These are phyloP conservation scores for Rhinoderma darwinii DNA, from an alignment of 2,113 vertebrate genomes.

Conservation along the genomic window DNA sequence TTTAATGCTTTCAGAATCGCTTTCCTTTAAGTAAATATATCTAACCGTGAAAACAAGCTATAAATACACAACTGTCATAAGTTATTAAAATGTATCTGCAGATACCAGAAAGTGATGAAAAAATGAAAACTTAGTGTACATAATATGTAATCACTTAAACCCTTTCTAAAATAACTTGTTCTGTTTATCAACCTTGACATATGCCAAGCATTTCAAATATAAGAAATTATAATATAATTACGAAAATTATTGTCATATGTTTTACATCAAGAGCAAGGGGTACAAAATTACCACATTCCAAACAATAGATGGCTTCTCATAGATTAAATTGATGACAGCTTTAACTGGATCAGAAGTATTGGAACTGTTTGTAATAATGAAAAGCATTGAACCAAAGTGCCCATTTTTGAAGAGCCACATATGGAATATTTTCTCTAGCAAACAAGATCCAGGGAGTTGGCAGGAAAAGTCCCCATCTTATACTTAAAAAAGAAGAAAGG, in stretches of 20 bases:
- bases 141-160: slow-evolving; percentile 41
- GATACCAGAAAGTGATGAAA: slow-evolving; percentile 35
- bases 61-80: slow-evolving; percentile 44
- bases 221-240: slow-evolving; percentile 42
- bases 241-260: slow-evolving; percentile 40
- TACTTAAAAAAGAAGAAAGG: not conserved
- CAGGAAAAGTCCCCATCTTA: not conserved
- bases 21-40: slow-evolving; percentile 32
- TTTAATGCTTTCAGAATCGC: slow-evolving; percentile 22
- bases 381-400: slow-evolving; percentile 66
- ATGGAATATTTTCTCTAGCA: slow-evolving; percentile 71
- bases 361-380: slow-evolving; percentile 67
- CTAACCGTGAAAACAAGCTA: slow-evolving; percentile 35
- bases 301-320: slow-evolving; percentile 59
- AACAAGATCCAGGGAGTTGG: slow-evolving; percentile 66
- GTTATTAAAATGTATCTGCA: slow-evolving; percentile 17
- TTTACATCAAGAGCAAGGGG: slow-evolving; percentile 25
- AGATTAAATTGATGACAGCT: slow-evolving; percentile 68
- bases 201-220: slow-evolving; percentile 46
- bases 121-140: slow-evolving; percentile 30
- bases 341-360: slow-evolving; percentile 71
- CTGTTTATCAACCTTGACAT: slow-evolving; percentile 39
- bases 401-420: slow-evolving; percentile 71
- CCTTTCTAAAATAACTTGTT: slow-evolving; percentile 21
- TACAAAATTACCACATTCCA: slow-evolving; percentile 29